These are phyloP conservation scores for Pemphredon lugubris DNA, from an alignment of 2,888 invertebrate genomes.

Conservation along the genomic window DNA sequence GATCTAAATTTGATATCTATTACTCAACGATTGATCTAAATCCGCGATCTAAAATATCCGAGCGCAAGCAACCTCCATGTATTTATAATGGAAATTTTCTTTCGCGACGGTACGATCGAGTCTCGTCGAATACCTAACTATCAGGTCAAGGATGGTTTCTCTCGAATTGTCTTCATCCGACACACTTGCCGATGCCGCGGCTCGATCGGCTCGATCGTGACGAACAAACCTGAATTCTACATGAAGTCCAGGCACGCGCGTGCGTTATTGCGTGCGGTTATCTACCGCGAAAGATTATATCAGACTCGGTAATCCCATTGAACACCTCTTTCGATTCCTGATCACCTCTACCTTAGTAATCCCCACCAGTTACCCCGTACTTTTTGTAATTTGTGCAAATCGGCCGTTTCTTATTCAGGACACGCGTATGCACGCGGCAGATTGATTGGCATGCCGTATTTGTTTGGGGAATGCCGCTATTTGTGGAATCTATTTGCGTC, in stretches of 20 bases:
- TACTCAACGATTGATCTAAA: background rate
- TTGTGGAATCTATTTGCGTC: constrained; percentile 72
- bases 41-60: background rate
- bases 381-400: constrained; percentile 70
- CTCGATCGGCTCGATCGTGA: background rate
- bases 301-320: too few relatives aligned
- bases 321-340: too few relatives aligned
- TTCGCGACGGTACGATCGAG: background rate
- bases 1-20: background rate
- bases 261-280: too few relatives aligned
- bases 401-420: constrained; percentile 70
- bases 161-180: constrained; percentile 18
- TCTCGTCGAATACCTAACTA: constrained; percentile 15
- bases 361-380: constrained; percentile 3
- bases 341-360: background rate
- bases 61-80: background rate
- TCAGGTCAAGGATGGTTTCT: constrained; percentile 46
- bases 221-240: background rate
- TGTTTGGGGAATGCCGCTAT: constrained; percentile 67
- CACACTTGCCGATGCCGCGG: too few relatives aligned
- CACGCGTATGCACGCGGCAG: constrained; percentile 64
- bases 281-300: too few relatives aligned
- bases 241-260: too few relatives aligned
- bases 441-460: constrained; percentile 72
- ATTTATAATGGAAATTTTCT: constrained; percentile 6